A percentile compares a stretch with the other conserved stretches of the same genome.
phyloP scores from a whole-genome alignment of 2,888 invertebrate species.

The Neuroscelio doddi region DNA sequence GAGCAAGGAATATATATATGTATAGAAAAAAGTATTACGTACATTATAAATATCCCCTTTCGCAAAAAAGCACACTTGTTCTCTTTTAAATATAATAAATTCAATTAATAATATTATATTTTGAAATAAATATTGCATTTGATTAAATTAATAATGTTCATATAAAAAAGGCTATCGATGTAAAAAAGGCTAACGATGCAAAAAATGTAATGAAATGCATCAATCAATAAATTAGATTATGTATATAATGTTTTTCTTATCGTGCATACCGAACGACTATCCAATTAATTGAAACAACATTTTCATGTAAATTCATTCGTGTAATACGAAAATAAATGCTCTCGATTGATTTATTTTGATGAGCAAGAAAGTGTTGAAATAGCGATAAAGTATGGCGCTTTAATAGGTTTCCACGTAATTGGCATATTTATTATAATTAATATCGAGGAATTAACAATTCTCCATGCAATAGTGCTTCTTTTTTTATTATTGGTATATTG shows the following conservation, averaged over 20 bases:
- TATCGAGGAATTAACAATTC: constrained; percentile 26
- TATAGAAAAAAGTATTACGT: no score
- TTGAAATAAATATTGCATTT: no score
- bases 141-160: no score
- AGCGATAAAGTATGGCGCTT: constrained; percentile 30
- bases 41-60: no score
- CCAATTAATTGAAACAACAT: constrained; percentile 17
- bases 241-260: neutral
- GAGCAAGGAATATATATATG: no score
- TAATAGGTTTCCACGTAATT: constrained; percentile 24
- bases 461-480: constrained; percentile 20
- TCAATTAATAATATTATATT: no score
- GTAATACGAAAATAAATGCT: constrained; percentile 12
- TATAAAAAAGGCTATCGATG: no score
- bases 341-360: constrained; percentile 32
- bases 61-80: no score
- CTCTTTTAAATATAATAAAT: no score
- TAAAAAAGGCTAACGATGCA: no score
- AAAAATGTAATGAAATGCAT: no score
- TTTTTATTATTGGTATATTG: constrained; percentile 17
- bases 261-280: constrained; percentile 4
- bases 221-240: constrained; percentile 7
- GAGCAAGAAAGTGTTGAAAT: constrained; percentile 34
- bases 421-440: constrained; percentile 34
- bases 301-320: constrained; percentile 15